Percentiles rank a stretch among this genome's conserved stretches.
phyloP scores from a whole-genome alignment of 1,140 invertebrate genomes.

The Oryctes rhinoceros region DNA sequence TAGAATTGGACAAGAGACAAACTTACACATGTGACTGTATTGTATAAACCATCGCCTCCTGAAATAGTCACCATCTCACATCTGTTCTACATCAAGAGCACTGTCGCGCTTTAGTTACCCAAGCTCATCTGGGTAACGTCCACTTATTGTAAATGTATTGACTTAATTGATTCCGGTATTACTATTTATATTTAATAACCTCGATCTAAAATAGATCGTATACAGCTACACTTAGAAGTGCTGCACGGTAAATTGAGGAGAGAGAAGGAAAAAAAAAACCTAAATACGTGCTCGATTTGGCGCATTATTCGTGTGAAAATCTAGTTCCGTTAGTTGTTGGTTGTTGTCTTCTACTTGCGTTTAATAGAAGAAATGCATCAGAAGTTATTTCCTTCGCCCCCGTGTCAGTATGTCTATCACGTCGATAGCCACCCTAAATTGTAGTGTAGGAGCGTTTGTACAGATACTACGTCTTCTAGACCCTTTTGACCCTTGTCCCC shows the following conservation, averaged over 20 bases:
- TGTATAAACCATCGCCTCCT: slow-evolving; percentile 44
- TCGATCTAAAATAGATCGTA: slow-evolving; percentile 44
- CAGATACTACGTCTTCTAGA: background rate
- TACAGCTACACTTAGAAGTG: background rate
- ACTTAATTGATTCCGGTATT: slow-evolving; percentile 45
- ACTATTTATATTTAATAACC: slow-evolving; percentile 42
- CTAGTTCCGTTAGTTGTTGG: background rate
- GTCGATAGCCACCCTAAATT: background rate
- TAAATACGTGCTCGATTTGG: slow-evolving; percentile 1
- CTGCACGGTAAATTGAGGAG: background rate
- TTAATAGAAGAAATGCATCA: slow-evolving; percentile 15
- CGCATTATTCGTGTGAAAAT: slow-evolving; percentile 6
- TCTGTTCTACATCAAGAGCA: slow-evolving; percentile 44
- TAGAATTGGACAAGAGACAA: slow-evolving; percentile 43
- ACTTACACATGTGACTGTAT: slow-evolving; percentile 45
- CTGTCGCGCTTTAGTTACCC: slow-evolving; percentile 41
- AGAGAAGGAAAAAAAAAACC: background rate
- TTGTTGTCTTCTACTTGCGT: background rate
- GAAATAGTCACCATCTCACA: slow-evolving; percentile 46
- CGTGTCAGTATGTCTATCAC: slow-evolving; percentile 9
- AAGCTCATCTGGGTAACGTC: slow-evolving; percentile 39
- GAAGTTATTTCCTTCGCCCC: background rate
- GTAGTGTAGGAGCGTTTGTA: background rate
- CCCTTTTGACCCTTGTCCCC: slow-evolving; percentile 7
- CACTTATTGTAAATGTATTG: slow-evolving; percentile 45